phyloP scores from a whole-genome alignment of 2,113 vertebrate species.

The Urocolius indicus region DNA sequence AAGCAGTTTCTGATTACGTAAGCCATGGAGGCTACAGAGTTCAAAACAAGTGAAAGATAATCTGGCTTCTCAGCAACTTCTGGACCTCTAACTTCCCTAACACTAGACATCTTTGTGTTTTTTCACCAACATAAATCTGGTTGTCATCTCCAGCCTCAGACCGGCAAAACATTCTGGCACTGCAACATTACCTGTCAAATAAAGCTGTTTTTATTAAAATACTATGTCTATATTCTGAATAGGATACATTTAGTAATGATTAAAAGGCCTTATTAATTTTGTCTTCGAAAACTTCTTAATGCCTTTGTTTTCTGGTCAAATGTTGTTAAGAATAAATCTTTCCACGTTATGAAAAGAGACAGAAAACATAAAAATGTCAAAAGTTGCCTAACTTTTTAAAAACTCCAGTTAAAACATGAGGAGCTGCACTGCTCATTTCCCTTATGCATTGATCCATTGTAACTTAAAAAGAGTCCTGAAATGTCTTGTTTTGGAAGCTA shows the following conservation, averaged over 20 bases:
- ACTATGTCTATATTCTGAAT: not conserved
- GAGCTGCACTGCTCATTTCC: not conserved
- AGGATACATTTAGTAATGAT: not conserved
- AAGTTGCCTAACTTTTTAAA: not conserved
- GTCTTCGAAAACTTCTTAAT: not conserved
- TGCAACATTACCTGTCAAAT: not conserved
- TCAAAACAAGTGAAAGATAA: not conserved
- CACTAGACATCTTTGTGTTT: not conserved
- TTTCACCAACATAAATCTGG: not conserved
- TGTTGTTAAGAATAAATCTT: not conserved
- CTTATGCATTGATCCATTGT: not conserved
- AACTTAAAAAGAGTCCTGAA: not conserved
- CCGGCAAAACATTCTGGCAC: not conserved
- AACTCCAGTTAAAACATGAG: not conserved
- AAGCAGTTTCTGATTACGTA: too few species aligned
- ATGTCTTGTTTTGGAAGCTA: constrained; percentile 46
- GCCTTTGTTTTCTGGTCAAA: not conserved
- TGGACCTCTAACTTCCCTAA: not conserved
- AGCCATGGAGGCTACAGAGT: not conserved
- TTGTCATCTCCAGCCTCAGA: not conserved
- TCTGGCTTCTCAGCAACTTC: not conserved
- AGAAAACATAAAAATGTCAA: not conserved
- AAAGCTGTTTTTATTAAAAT: not conserved
- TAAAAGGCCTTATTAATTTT: not conserved
- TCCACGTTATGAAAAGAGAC: not conserved